Evolutionary conservation across 2,113 vertebrate genomes (phyloP), one percentile per base, ranked within the genome.

Genomic region (Actenoides lindsayi): DNA sequence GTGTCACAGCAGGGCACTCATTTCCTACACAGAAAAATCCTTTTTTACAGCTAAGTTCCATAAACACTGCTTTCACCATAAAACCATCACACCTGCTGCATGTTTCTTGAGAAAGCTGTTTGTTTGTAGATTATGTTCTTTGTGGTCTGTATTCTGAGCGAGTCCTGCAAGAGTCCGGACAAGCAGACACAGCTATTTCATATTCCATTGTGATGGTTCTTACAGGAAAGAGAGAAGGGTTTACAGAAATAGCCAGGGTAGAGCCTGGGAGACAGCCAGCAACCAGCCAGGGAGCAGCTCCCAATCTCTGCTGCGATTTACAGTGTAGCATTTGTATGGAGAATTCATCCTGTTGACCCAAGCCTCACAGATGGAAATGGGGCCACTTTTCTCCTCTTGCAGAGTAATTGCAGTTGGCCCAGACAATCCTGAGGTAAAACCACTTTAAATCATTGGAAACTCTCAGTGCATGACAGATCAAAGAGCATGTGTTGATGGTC

Each of bases 11-110:
- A 62, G 62, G 81, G 35, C 56, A n/a, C 28, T 85, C 28, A n/a
- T 87, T 87, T 94, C 78, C 95, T 93, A 56, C 57, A 53, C 37
- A 69, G 69, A 87, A 94, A 94, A 89, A 94, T 76, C 57, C 17
- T 2, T 84, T 87, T 73, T 73, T 82, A 79, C 74, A 75, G n/a
- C 69, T 78, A 35, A 81, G 48, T 91, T 84, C 81, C 53, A n/a
- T 51, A 87, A 93, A 83, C 56, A 68, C 25, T 84, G 27, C 39
- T 75, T 77, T 89, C 69, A 73, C 69, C 53, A 41, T 42, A 79
- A 93, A 78, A 75, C 11, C 81, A 89, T 56, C 59, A 83, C 71
- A 67, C 5, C 35, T 42, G 17, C 70, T 68, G 51, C 64, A 31
- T 56, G 25, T n/a, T 89, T 78, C 48, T 83, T 62, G 44, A 91